Conservation (phyloP, 2,888 invertebrate species). For the Cryptus armator region DNA sequence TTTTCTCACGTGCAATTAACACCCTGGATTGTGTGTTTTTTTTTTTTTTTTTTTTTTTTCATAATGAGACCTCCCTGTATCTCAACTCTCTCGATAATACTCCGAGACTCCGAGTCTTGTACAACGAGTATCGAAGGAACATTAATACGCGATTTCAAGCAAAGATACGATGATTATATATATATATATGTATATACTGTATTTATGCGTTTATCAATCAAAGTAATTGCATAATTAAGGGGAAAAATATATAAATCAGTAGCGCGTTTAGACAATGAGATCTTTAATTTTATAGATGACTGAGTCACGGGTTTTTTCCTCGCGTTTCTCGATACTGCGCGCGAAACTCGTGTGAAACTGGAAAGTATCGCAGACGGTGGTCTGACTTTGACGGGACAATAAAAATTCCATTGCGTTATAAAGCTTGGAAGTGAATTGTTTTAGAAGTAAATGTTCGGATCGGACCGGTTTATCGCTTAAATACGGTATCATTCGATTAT, state of each 20-base stretch:
- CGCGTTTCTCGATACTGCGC: neutral
- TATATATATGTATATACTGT: no score
- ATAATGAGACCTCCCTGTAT: conserved; percentile 26
- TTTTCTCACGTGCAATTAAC: conserved; percentile 71
- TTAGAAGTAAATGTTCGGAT: neutral
- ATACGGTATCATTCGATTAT: conserved; percentile 10
- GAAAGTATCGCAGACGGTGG: conserved; percentile 3
- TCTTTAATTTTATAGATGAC: neutral
- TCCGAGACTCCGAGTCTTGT: neutral
- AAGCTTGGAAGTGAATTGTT: neutral
- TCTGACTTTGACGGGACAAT: conserved; percentile 5
- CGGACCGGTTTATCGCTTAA: neutral
- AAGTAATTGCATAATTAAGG: neutral
- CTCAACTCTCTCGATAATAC: neutral
- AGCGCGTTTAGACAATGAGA: neutral
- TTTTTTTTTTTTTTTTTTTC: neutral
- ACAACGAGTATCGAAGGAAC: neutral
- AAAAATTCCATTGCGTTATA: conserved; percentile 28
- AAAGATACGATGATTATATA: neutral
- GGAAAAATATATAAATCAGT: neutral
- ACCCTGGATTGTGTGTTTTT: conserved; percentile 46
- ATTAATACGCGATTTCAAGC: neutral
- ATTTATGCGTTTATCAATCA: neutral
- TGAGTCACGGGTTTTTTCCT: neutral
- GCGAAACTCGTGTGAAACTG: neutral